Evolutionary conservation across 2,113 vertebrate genomes (phyloP), one percentile per base, ranked within the genome.

Genomic region (Datnioides undecimradiatus): DNA sequence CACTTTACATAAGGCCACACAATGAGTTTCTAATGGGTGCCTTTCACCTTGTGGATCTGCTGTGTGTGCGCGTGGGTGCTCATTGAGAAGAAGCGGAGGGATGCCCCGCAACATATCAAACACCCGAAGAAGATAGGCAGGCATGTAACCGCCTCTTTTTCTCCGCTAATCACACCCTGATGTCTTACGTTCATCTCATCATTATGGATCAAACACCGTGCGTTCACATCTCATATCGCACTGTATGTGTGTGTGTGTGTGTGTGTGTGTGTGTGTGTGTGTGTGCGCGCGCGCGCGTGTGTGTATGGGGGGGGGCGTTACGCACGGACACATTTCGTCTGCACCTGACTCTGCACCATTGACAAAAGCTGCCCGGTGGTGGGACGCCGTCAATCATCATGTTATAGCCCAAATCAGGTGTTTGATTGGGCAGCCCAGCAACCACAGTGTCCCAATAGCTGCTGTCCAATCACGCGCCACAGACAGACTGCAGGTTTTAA

Each of bases 311-410:
- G 38, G 23, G 60, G 21, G 83, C 83, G 79, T 88, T 88, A 89
- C 88, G 86, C 88, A 85, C 78, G 83, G 80, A 10, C 73, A 43
- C 51, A 60, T 73, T 57, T 71, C 25, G 66, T 73, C 82, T 82
- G 78, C 82, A 90, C 90, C 87, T 88, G 88, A 85, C 87, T 69
- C 74, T 64, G 79, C 76, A 68, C 23, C 59, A 73, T 43, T 75
- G 76, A 71, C 74, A 45, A 17, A 17, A 66, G 59, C 60, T n/a
- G 54, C 73, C 46, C 3, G 27, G 66, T 78, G 88, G 45, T 66
- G 49, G 73, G 79, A 69, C 55, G 38, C 54, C 23, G 40, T 65
- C 48, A 60, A 13, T 58, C 41, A 60, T 79, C 41, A 23, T 74
- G 76, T 74, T 51, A 64, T 7, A 27, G 48, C 29, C 59, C 23